Percentiles rank a stretch among this genome's conserved stretches.
phyloP scores from a whole-genome alignment of 2,113 vertebrate species.

The Platycercus adscitus region DNA sequence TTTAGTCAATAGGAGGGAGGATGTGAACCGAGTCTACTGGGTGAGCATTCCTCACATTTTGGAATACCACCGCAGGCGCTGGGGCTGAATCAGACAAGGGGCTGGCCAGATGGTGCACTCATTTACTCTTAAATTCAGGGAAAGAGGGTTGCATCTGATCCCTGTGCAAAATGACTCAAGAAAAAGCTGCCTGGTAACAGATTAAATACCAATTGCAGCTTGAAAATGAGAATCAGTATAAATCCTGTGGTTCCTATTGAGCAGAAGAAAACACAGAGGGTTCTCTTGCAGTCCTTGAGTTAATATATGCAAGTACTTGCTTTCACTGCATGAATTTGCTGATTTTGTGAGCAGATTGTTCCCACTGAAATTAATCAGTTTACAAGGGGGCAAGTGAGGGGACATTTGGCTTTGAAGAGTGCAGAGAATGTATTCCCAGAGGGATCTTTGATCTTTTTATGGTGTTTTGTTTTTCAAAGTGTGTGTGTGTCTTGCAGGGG shows the following conservation, averaged over 20 bases:
- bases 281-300: not conserved
- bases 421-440: slow-evolving; percentile 12
- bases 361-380: slow-evolving; percentile 27
- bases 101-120: slow-evolving; percentile 43
- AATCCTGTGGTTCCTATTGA: not conserved
- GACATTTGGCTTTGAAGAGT: slow-evolving; percentile 23
- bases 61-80: slow-evolving; percentile 26
- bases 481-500: not conserved
- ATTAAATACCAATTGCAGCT: not conserved
- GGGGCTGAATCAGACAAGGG: slow-evolving; percentile 3
- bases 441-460: slow-evolving; percentile 52
- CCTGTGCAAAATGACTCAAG: not conserved
- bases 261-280: not conserved
- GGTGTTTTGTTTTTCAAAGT: slow-evolving; percentile 36
- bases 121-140: not conserved
- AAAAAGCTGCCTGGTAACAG: not conserved
- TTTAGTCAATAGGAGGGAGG: slow-evolving; percentile 51
- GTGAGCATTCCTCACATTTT: slow-evolving; percentile 60
- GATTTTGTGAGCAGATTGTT: not conserved
- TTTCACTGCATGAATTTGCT: not conserved
- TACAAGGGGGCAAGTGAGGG: slow-evolving; percentile 26
- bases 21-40: slow-evolving; percentile 40
- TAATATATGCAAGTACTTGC: not conserved
- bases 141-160: not conserved
- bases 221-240: not conserved